Conservation (phyloP, 2,113 vertebrate species). For the Ailurus styani region DNA sequence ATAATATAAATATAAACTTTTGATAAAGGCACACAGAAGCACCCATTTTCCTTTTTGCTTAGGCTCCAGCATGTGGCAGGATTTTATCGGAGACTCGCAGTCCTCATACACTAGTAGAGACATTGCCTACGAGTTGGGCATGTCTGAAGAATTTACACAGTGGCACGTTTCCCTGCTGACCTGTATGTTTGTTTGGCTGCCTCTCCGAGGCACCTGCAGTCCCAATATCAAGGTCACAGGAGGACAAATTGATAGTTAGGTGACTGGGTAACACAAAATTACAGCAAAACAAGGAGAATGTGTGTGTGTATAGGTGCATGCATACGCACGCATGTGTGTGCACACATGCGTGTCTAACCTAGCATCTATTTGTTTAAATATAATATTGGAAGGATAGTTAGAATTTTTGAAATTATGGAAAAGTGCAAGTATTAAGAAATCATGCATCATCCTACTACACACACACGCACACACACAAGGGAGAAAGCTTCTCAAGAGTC, state of each 20-base stretch:
- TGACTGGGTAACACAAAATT: neutral
- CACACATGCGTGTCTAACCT: neutral
- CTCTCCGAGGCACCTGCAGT: neutral
- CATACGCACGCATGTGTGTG: too few relatives aligned
- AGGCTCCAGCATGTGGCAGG: fast-evolving
- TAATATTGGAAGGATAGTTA: neutral
- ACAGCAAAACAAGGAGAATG: neutral
- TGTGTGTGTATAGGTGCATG: too few relatives aligned
- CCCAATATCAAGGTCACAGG: neutral
- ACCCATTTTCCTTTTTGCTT: neutral
- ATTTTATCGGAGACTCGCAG: neutral
- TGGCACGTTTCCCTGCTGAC: neutral
- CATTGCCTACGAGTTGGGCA: neutral
- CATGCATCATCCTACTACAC: neutral
- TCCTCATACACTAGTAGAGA: neutral
- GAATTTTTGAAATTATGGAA: neutral
- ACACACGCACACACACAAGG: neutral
- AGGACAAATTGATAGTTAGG: neutral
- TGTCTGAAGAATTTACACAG: neutral
- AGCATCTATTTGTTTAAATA: neutral
- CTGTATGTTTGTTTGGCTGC: neutral
- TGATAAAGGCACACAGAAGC: neutral
- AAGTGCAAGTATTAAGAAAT: neutral
- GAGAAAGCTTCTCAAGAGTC: neutral
- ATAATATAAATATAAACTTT: neutral